A percentile compares a stretch with the other conserved stretches of the same genome.
Conservation (phyloP, 2,113 vertebrate genomes). For the Lynx canadensis region DNA sequence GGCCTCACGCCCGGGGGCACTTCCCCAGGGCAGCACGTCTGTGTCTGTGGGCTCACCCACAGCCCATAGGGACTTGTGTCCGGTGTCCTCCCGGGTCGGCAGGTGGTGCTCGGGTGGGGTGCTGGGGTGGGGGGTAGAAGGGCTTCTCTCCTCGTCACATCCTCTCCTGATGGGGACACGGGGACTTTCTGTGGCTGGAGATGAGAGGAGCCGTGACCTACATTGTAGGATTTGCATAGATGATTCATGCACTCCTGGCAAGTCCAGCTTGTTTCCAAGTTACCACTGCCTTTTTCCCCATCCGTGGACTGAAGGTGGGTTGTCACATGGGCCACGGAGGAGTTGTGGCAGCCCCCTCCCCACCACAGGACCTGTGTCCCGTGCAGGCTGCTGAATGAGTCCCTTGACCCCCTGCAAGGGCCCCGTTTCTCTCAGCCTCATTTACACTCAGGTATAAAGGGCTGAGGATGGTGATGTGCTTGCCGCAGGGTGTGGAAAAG, state of each 20-base stretch:
- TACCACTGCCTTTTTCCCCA: accelerated
- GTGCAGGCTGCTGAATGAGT: accelerated
- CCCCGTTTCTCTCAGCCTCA: not conserved
- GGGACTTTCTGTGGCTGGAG: too few relatives aligned
- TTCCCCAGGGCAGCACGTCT: not conserved
- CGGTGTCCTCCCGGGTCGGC: accelerated
- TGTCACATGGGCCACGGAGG: not conserved
- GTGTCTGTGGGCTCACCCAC: accelerated
- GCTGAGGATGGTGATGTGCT: accelerated
- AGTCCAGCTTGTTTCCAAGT: not conserved
- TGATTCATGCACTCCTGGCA: not conserved
- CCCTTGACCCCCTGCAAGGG: accelerated
- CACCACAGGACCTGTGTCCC: accelerated
- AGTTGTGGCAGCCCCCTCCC: accelerated
- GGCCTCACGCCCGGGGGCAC: accelerated
- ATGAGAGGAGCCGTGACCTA: accelerated
- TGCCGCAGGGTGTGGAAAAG: accelerated
- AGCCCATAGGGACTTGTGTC: not conserved
- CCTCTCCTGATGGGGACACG: accelerated
- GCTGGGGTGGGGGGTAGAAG: accelerated
- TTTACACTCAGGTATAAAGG: not conserved
- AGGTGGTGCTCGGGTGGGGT: not conserved
- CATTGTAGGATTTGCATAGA: accelerated
- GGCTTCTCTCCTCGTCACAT: not conserved
- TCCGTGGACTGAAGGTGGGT: accelerated